Base-by-base conservation (phyloP, 2,888 invertebrate genomes). In the Drosophila algonquin region DNA sequence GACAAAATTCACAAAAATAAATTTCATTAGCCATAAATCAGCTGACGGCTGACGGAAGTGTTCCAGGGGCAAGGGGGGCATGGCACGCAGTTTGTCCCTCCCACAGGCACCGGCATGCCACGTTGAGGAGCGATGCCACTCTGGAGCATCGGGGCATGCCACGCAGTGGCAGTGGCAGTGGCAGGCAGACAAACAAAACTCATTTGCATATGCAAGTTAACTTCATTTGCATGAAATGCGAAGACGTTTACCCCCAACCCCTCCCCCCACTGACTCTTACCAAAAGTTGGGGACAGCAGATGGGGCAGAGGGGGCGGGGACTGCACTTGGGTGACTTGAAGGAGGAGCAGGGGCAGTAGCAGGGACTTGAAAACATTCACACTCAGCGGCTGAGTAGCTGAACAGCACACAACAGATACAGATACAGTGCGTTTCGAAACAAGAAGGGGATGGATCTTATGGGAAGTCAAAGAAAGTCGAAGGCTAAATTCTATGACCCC, bases 191-290 rank as follows among this genome's bases (percentile, higher is more conserved):
- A 59, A 45, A 54, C 59, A 68, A 68, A 74, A 45, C 71, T 77
- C 71, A 82, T 80, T 83, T 79, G 84, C 82, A 85, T 78, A 73
- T 73, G 60, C 61, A 72, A 77, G 74, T 77, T 77, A 75, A 82
- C 70, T 85, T 82, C 67, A 83, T 86, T 86, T 85, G 80, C 81
- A 84, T 84, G 68, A 87, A 87, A 84, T 73, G 75, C 76, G 68
- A 75, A 58, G 79, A 50, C 35, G 51, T 45, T 67, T 72, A 56
- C 27, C 54, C 46, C 48, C 45, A 32, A 30, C 0, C 6, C 5
- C 32, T 1, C 54, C 21, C 21, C n/a, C 16, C 18, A 74, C 18
- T 30, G 51, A 21, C 6, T 8, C 47, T 16, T 3, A 3, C 16
- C n/a, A 12, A 16, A 16, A 50, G 7, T 30, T 40, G 21, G 24